phyloP scores from a whole-genome alignment of 2,113 vertebrate species.

The Ellobius talpinus region DNA sequence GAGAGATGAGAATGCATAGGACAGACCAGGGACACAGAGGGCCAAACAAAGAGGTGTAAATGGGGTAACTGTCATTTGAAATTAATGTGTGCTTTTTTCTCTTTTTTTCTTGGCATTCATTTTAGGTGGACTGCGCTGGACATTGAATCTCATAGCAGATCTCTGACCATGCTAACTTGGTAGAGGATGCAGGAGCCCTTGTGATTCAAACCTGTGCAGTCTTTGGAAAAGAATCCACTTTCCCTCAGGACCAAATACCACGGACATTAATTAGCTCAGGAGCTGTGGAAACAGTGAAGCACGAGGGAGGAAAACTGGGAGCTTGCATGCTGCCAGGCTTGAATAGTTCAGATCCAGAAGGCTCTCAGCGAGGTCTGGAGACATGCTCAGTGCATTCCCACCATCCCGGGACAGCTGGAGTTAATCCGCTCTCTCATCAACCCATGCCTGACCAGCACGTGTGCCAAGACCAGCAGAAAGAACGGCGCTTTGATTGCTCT shows the following conservation, averaged over 20 bases:
- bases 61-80: background rate
- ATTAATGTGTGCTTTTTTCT: background rate
- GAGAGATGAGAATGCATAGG: background rate
- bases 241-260: slow-evolving; percentile 52
- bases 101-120: background rate
- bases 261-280: slow-evolving; percentile 61
- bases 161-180: slow-evolving; percentile 35
- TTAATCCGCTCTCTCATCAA: slow-evolving; percentile 88
- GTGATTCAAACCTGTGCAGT: slow-evolving; percentile 2
- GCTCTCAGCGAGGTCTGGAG: slow-evolving; percentile 71
- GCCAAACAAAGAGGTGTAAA: no score
- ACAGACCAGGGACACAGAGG: background rate
- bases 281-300: slow-evolving; percentile 80
- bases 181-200: background rate
- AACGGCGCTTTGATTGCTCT: slow-evolving; percentile 84
- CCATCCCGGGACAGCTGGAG: slow-evolving; percentile 83
- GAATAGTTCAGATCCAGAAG: slow-evolving; percentile 75
- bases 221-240: slow-evolving; percentile 26
- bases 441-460: slow-evolving; percentile 75
- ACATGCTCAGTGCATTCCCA: slow-evolving; percentile 71
- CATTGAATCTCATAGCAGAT: background rate
- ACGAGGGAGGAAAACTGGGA: slow-evolving; percentile 22
- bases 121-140: background rate
- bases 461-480: slow-evolving; percentile 81
- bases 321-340: background rate